Base-by-base conservation (phyloP, 2,888 invertebrate species). In the Penaeus monodon region DNA sequence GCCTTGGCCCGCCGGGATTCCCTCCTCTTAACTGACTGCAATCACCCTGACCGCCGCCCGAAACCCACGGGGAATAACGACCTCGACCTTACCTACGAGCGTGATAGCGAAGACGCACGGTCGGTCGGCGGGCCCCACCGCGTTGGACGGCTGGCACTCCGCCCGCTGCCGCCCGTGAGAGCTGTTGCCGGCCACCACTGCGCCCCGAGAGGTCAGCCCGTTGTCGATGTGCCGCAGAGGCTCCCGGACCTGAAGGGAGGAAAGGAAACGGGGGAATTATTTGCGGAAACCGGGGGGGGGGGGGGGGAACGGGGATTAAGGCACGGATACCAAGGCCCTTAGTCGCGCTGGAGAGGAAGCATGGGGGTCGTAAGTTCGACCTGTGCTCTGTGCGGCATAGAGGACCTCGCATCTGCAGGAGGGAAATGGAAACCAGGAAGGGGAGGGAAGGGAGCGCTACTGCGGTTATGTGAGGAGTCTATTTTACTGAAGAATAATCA, bases 21-120 rank as follows among this genome's bases (percentile, higher is more conserved):
- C 10, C 44, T 44, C 44, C 44, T 57, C 3, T 12, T 57, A 14
- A 57, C 2, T n/a, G 57, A 3, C 14, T 17, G 57, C 57, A 57
- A 57, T 57, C 17, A 20, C 57, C 57, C 57, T 17, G 17, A 17
- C 14, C 14, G 57, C 57, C 57, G 17, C 17, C 57, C 57, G 14
- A 44, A 44, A 7, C 38, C 57, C 57, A 14, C 17, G 14, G 14
- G 57, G 57, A 57, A 14, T 57, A 14, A 57, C 57, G 57, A 2
- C 57, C 12, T 17, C 57, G 12, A 17, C 57, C 84, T 68, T 68
- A 85, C 85, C 85, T 12, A 85, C 81, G 33, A 80, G 70, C 10
- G 68, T 49, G 73, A 85, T 85, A 68, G 81, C 66, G 76, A 85
- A 85, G 76, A 85, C 33, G 24, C 85, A 85, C 10, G 85, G 81